Percentiles rank a stretch among this genome's conserved stretches.
Conservation (phyloP, 2,113 vertebrate species). For the Apteryx owenii region DNA sequence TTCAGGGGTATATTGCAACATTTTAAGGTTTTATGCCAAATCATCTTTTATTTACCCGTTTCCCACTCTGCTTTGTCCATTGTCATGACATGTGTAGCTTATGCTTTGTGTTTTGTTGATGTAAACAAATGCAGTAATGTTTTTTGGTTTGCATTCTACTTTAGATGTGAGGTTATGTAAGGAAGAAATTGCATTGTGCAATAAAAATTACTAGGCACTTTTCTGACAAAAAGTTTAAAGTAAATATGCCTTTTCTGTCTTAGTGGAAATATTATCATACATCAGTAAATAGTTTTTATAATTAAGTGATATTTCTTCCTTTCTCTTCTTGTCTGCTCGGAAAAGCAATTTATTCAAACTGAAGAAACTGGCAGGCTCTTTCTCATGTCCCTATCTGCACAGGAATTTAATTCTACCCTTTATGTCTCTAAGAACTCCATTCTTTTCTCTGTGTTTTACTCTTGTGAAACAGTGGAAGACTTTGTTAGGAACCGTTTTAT, state of each 20-base stretch:
- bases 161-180: not conserved
- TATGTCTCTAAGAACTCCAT: not conserved
- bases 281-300: not conserved
- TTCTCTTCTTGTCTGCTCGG: not conserved
- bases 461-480: not conserved
- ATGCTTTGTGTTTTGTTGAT: not conserved
- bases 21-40: not conserved
- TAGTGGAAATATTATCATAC: not conserved
- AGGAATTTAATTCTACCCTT: not conserved
- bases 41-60: not conserved
- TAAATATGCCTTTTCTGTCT: not conserved
- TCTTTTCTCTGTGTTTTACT: not conserved
- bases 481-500: not conserved
- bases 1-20: not conserved
- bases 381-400: not conserved
- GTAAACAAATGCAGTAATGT: not conserved
- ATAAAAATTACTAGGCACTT: not conserved
- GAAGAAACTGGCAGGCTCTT: not conserved
- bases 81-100: accelerated
- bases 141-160: not conserved
- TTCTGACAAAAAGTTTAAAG: not conserved
- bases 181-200: not conserved
- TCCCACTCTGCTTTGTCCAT: not conserved
- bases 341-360: not conserved
- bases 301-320: not conserved